Percentiles rank a stretch among this genome's conserved stretches.
Evolutionary conservation across 2,888 invertebrate genomes (phyloP).

Genomic region (Lordiphosa fenestrarum): DNA sequence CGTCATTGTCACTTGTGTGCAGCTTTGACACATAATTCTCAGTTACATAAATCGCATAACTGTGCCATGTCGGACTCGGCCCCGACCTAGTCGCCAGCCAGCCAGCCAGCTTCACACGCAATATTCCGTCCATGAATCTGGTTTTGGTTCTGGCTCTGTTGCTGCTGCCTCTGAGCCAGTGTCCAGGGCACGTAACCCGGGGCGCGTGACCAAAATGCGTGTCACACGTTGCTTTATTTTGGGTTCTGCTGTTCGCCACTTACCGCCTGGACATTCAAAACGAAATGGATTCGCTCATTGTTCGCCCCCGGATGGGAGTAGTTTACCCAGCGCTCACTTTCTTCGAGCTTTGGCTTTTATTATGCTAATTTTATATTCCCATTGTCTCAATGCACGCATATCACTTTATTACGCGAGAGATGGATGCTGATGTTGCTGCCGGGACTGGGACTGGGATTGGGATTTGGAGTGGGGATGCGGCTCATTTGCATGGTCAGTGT

Average conservation of each 20-base stretch:
- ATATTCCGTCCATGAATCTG: conserved; percentile 15
- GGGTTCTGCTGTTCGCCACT: conserved; percentile 20
- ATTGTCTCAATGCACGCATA: conserved; percentile 73
- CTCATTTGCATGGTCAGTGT: conserved; percentile 65
- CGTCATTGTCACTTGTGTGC: conserved; percentile 57
- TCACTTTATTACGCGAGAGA: conserved; percentile 66
- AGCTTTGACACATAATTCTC: conserved; percentile 68
- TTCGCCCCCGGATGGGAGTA: conserved; percentile 22
- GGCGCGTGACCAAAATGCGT: conserved; percentile 63
- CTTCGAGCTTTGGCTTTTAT: conserved; percentile 62
- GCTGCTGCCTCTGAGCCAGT: conserved; percentile 17
- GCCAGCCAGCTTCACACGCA: conserved; percentile 43
- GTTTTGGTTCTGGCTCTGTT: conserved; percentile 21
- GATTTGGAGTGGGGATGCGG: conserved; percentile 6
- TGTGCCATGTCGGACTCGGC: conserved; percentile 59
- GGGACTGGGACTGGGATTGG: conserved; percentile 6
- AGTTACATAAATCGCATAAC: conserved; percentile 75
- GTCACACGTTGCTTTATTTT: conserved; percentile 44
- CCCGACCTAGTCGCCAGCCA: conserved; percentile 17
- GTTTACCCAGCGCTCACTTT: conserved; percentile 38
- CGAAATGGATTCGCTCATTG: conserved; percentile 38
- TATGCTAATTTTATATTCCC: conserved; percentile 75
- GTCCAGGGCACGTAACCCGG: conserved; percentile 44
- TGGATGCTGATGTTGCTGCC: conserved; percentile 32
- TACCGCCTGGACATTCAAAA: conserved; percentile 36